Evolutionary conservation across 2,888 invertebrate genomes (phyloP).

Genomic region (Idaea straminata): DNA sequence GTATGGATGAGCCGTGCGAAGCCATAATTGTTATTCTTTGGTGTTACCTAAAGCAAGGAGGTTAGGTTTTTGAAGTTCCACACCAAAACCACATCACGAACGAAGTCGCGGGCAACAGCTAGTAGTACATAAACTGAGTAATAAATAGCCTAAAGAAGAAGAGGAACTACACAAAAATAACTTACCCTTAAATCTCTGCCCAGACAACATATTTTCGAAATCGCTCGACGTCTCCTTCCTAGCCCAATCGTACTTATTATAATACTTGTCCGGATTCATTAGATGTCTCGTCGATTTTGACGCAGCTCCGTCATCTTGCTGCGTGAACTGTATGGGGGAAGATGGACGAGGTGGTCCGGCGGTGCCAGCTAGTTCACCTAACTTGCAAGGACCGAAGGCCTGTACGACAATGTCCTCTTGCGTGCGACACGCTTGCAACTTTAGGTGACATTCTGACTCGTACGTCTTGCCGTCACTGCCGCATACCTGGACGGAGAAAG

Average conservation of each 20-base stretch:
- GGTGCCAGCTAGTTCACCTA: slow-evolving; percentile 85
- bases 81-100: too few relatives aligned
- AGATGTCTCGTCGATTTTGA: slow-evolving; percentile 91
- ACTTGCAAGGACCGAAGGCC: slow-evolving; percentile 87
- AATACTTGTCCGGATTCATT: slow-evolving; percentile 85
- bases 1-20: too few relatives aligned
- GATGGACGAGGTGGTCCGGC: slow-evolving; percentile 88
- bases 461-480: slow-evolving; percentile 91
- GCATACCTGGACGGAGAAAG: slow-evolving; percentile 76
- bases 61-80: too few relatives aligned
- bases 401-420: slow-evolving; percentile 89
- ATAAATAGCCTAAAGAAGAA: too few relatives aligned
- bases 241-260: slow-evolving; percentile 81
- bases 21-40: too few relatives aligned
- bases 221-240: slow-evolving; percentile 76
- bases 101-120: too few relatives aligned
- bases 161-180: slow-evolving; percentile 1
- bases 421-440: slow-evolving; percentile 89
- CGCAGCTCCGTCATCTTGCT: slow-evolving; percentile 87
- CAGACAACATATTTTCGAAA: slow-evolving; percentile 61
- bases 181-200: slow-evolving; percentile 72
- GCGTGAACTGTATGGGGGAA: slow-evolving; percentile 88
- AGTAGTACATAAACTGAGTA: too few relatives aligned
- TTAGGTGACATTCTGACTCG: slow-evolving; percentile 90
- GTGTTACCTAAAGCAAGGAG: too few relatives aligned